phyloP scores from a whole-genome alignment of 2,797 vertebrate species.

The Mycteria americana region DNA sequence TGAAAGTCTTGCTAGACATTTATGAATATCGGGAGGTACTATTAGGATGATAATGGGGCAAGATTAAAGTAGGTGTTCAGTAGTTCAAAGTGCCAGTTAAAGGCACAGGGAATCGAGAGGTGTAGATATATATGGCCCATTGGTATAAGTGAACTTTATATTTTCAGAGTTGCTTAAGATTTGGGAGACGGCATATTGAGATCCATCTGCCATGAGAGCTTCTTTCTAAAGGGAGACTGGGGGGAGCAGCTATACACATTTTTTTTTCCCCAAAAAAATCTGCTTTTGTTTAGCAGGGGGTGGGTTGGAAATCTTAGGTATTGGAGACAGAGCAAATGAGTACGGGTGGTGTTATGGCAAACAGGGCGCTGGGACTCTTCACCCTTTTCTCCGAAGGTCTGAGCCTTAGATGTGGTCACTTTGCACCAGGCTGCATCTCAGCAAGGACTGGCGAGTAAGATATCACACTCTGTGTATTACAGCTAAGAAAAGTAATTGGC shows the following conservation, averaged over 20 bases:
- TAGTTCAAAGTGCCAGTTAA: conserved; percentile 78
- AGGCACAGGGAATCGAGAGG: conserved; percentile 61
- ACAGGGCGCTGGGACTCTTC: background rate
- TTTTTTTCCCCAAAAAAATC: background rate
- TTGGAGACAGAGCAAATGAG: background rate
- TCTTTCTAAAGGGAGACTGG: conserved; percentile 48
- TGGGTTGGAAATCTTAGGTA: conserved; percentile 32
- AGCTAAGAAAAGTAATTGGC: conserved; percentile 30
- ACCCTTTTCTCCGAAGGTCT: background rate
- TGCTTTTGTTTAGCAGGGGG: conserved; percentile 60
- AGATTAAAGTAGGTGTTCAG: conserved; percentile 78
- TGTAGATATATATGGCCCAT: background rate
- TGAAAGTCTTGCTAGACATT: conserved; percentile 82
- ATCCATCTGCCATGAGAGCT: conserved; percentile 69
- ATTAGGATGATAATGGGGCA: conserved; percentile 82
- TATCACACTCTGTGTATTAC: background rate
- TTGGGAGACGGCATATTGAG: conserved; percentile 69
- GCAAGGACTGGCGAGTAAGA: background rate
- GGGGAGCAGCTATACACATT: conserved; percentile 19
- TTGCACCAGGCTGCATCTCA: background rate
- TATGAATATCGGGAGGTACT: conserved; percentile 81
- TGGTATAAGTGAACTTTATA: conserved; percentile 53
- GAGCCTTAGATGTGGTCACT: background rate
- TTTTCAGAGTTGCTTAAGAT: conserved; percentile 70
- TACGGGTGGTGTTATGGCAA: background rate